These are phyloP conservation scores for Chanos chanos DNA, from an alignment of 2,797 vertebrate species.

Conservation along the genomic window DNA sequence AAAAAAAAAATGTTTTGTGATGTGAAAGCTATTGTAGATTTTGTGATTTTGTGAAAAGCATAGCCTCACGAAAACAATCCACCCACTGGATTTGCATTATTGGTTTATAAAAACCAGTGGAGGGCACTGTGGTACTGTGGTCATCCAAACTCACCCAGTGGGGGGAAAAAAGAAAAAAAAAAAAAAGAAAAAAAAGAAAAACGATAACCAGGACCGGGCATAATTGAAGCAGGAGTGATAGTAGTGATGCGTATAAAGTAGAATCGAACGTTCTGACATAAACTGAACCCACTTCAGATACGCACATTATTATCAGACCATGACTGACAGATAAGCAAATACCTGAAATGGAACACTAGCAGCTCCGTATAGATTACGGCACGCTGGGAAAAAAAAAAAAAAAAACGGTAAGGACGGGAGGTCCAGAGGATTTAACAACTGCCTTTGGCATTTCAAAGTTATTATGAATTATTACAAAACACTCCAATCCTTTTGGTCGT, in stretches of 20 bases:
- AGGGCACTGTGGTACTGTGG: conserved; percentile 42
- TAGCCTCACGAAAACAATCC: neutral
- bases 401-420: conserved; percentile 6
- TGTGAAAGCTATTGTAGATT: no score
- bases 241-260: conserved; percentile 45
- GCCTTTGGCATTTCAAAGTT: conserved; percentile 8
- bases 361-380: conserved; percentile 1
- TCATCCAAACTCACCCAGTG: no score
- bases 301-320: conserved; percentile 29
- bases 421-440: neutral
- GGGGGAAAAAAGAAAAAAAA: neutral
- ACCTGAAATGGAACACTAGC: neutral
- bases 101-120: no score
- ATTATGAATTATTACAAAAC: conserved; percentile 12
- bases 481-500: neutral
- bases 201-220: neutral
- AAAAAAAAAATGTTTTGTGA: no score
- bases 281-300: conserved; percentile 38
- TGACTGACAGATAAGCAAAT: conserved; percentile 36
- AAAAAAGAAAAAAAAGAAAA: neutral
- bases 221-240: conserved; percentile 35
- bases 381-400: neutral
- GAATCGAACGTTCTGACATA: conserved; percentile 44
- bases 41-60: conserved; percentile 8
- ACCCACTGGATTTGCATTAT: no score